Conservation (phyloP, 2,113 vertebrate species). For the Meles meles region DNA sequence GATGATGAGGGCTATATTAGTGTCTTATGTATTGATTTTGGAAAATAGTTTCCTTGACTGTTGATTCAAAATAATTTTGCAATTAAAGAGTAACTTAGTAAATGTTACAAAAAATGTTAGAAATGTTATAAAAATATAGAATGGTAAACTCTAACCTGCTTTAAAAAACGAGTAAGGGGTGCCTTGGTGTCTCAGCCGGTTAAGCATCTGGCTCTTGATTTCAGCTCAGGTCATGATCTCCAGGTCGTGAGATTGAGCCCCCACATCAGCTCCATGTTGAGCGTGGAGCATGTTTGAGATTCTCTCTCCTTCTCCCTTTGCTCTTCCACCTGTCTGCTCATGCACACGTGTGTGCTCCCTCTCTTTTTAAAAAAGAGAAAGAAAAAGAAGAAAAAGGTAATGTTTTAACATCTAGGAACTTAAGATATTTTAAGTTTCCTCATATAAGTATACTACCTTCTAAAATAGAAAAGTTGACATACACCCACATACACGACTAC, state of each 20-base stretch:
- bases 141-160: neutral
- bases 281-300: neutral
- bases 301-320: neutral
- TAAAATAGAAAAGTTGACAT: neutral
- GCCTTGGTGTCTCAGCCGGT: neutral
- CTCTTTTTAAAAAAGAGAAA: neutral
- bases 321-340: neutral
- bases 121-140: neutral
- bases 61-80: neutral
- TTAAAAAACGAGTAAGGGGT: neutral
- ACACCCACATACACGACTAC: neutral
- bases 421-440: neutral
- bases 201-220: neutral
- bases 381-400: neutral
- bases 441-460: neutral
- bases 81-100: neutral
- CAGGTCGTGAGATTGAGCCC: neutral
- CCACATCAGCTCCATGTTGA: neutral
- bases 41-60: neutral
- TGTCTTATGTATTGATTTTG: neutral
- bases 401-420: neutral
- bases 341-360: fast-evolving
- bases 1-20: neutral
- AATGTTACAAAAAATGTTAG: neutral
- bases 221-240: neutral